Evolutionary conservation across 2,113 vertebrate species (phyloP).

Genomic region (Probosciger aterrimus): DNA sequence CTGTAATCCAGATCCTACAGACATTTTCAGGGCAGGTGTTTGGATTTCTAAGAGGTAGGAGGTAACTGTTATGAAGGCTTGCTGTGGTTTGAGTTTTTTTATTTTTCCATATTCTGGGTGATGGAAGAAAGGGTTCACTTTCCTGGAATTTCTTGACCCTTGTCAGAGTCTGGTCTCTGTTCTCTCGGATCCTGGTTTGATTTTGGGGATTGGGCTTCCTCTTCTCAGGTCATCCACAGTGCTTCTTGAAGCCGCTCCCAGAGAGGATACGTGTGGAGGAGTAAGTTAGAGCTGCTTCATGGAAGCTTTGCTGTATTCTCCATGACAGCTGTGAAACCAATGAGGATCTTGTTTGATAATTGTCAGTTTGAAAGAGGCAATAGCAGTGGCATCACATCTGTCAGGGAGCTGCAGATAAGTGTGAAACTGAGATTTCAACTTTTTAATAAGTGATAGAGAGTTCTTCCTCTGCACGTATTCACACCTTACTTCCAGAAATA

Average conservation of each 20-base stretch:
- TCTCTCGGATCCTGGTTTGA: not conserved
- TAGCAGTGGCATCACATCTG: not conserved
- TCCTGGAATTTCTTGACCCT: not conserved
- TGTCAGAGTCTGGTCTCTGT: not conserved
- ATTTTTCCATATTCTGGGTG: not conserved
- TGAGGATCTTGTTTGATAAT: not conserved
- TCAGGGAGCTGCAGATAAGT: not conserved
- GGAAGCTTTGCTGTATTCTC: not conserved
- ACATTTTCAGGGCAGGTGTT: not conserved
- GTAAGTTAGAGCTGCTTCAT: not conserved
- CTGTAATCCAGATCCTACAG: not conserved
- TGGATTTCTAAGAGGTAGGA: not conserved
- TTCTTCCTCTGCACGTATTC: not conserved
- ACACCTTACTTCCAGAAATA: not conserved
- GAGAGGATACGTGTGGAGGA: rapidly evolving
- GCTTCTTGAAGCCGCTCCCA: not conserved
- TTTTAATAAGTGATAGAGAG: not conserved
- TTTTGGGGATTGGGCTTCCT: not conserved
- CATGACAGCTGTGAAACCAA: not conserved
- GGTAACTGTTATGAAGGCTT: not conserved
- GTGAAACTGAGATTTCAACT: not conserved
- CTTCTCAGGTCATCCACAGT: not conserved
- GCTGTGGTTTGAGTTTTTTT: not conserved
- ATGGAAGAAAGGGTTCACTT: not conserved
- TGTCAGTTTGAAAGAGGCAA: not conserved